Evolutionary conservation across 2,113 vertebrate species (phyloP).

Genomic region (Prolemur simus): DNA sequence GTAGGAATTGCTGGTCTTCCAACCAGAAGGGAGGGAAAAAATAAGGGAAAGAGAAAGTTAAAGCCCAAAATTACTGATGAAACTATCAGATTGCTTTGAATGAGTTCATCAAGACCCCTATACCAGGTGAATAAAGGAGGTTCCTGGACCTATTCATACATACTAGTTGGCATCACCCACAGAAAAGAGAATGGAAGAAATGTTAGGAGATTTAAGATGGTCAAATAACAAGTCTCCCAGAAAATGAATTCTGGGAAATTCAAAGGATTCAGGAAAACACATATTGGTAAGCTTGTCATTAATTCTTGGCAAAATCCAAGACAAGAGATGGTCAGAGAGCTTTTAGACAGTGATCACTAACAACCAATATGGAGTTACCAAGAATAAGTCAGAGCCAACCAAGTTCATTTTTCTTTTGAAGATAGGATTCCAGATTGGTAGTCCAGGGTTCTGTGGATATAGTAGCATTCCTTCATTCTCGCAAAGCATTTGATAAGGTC

Average conservation of each 20-base stretch:
- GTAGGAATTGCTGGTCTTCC: not conserved
- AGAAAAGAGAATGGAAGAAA: not conserved
- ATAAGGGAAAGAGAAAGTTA: not conserved
- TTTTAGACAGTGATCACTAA: not conserved
- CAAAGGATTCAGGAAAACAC: constrained; percentile 20
- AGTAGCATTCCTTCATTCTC: constrained; percentile 37
- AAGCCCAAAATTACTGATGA: not conserved
- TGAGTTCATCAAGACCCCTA: not conserved
- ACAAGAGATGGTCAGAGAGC: not conserved
- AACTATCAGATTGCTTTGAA: not conserved
- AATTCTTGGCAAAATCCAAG: constrained; percentile 45
- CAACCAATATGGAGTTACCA: constrained; percentile 35
- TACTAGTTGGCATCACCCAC: not conserved
- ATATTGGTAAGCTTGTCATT: not conserved
- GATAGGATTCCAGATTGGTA: constrained; percentile 35
- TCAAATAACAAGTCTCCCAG: constrained; percentile 24
- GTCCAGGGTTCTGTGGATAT: constrained; percentile 17
- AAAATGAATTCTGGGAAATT: not conserved
- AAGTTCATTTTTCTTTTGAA: constrained; percentile 60
- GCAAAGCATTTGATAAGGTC: constrained; percentile 49
- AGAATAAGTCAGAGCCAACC: constrained; percentile 50
- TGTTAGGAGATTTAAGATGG: not conserved
- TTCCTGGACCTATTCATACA: not conserved
- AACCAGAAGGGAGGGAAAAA: not conserved
- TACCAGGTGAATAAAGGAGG: not conserved